Base-by-base conservation (phyloP, 2,797 vertebrate species). In the Tokudaia muenninki region DNA sequence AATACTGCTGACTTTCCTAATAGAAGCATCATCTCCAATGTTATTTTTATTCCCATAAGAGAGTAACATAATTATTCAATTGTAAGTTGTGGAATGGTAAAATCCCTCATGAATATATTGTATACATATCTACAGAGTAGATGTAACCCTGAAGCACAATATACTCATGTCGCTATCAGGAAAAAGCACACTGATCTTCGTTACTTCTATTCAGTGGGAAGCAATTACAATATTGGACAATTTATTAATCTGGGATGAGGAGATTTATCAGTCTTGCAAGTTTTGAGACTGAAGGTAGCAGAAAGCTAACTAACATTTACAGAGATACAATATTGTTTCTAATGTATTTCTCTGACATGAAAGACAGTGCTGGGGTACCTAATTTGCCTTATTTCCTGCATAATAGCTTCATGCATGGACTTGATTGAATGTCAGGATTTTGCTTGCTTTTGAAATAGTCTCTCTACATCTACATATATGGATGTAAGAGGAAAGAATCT, bases 171-270 rank as follows among this genome's bases (percentile, higher is more conserved):
- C 34, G 41, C 29, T 78, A 19, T 65, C 59, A 52, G 61, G 55
- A n/a, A n/a, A 59, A 90, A 82, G 31, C 26, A 59, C 31, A 47
- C 63, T 41, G 13, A 13, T 67, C 67, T 10, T 67, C 52, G 3
- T 78, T 78, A 79, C 83, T 89, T 93, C 47, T 55, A 29, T 79
- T 79, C 83, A 75, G 50, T 52, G 37, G 44, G 79, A 89, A 93
- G 9, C 10, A 80, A 41, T 47, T 75, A 44, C 74, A 84, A 55
- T 19, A 80, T 34, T 63, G 63, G 9, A 61, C 77, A 65, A 67
- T 34, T 90, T 83, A 77, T 78, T 87, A 50, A 92, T 26, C 6
- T 70, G 52, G 47, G 37, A 11, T 34, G 9, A 52, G 50, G 22
- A 21, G 24, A 78, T n/a, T 26, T 55, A 12, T 55, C 57, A 79